A percentile compares a stretch with the other conserved stretches of the same genome.
Evolutionary conservation across 2,797 vertebrate species (phyloP).

Genomic region (Rhodeus uyekii): DNA sequence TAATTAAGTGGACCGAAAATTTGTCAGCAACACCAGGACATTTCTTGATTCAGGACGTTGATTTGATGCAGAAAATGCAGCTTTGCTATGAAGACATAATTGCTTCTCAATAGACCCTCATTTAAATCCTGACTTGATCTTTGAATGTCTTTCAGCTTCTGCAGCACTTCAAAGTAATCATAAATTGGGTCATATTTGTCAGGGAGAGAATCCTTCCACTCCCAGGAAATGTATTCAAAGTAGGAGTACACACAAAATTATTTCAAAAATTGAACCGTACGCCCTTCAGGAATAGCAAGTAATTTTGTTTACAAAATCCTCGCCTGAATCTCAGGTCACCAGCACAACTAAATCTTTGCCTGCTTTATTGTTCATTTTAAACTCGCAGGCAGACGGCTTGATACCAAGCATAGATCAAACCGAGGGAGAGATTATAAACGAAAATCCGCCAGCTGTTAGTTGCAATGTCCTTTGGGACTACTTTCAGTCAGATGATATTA

Average conservation of each 20-base stretch:
- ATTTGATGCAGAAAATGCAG: slow-evolving; percentile 36
- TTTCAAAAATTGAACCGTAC: slow-evolving; percentile 45
- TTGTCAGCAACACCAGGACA: not conserved
- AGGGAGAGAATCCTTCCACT: slow-evolving; percentile 42
- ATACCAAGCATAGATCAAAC: slow-evolving; percentile 40
- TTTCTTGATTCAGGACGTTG: slow-evolving; percentile 17
- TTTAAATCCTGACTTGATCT: slow-evolving; percentile 42
- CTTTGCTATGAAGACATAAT: slow-evolving; percentile 27
- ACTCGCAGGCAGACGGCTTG: slow-evolving; percentile 24
- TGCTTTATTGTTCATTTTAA: slow-evolving; percentile 32
- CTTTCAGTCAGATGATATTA: slow-evolving; percentile 57
- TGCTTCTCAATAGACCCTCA: slow-evolving; percentile 38
- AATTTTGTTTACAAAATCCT: slow-evolving; percentile 51
- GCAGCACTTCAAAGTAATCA: slow-evolving; percentile 53
- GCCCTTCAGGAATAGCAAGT: slow-evolving; percentile 45
- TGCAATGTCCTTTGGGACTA: slow-evolving; percentile 49
- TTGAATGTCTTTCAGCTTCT: slow-evolving; percentile 26
- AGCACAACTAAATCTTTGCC: slow-evolving; percentile 17
- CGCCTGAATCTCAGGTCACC: slow-evolving; percentile 25
- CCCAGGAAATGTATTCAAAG: slow-evolving; percentile 43
- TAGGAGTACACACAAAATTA: slow-evolving; percentile 41
- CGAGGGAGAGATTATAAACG: slow-evolving; percentile 19
- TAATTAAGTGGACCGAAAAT: slow-evolving; percentile 6
- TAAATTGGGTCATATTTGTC: slow-evolving; percentile 62
- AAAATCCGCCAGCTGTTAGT: slow-evolving; percentile 27